Evolutionary conservation across 2,797 vertebrate species (phyloP).

Genomic region (Microctenopoma steveboyesi): DNA sequence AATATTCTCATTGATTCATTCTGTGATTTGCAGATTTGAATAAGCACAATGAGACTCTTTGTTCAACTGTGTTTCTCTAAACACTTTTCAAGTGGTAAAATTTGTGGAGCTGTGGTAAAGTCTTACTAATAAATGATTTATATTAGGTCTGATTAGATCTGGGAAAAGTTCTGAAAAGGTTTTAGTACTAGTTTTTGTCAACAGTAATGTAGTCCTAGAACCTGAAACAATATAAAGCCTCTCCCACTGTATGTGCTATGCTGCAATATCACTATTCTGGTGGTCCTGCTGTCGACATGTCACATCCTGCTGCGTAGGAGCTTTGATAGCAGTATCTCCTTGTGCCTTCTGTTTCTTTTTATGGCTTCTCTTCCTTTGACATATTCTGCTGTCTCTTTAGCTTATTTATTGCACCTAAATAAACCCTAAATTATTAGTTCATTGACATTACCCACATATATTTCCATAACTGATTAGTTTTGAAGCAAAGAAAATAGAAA

Average conservation of each 20-base stretch:
- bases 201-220: conserved; percentile 2
- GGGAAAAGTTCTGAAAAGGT: too few species aligned
- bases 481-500: neutral
- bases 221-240: conserved; percentile 46
- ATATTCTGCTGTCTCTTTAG: conserved; percentile 9
- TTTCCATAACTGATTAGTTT: neutral
- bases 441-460: neutral
- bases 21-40: too few species aligned
- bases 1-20: too few species aligned
- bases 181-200: neutral
- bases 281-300: conserved; percentile 73
- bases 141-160: conserved; percentile 60
- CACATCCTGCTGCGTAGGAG: conserved; percentile 75
- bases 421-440: neutral
- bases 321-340: conserved; percentile 63
- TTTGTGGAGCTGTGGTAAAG: neutral
- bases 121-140: conserved; percentile 57
- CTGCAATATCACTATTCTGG: neutral
- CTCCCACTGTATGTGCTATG: neutral
- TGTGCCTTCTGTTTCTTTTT: conserved; percentile 21
- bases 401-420: neutral
- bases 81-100: conserved; percentile 9
- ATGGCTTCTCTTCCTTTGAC: conserved; percentile 28
- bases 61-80: conserved; percentile 20
- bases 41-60: conserved; percentile 11